These are phyloP conservation scores for Synergus gifuensis DNA, from an alignment of 2,888 invertebrate species.

Conservation along the genomic window DNA sequence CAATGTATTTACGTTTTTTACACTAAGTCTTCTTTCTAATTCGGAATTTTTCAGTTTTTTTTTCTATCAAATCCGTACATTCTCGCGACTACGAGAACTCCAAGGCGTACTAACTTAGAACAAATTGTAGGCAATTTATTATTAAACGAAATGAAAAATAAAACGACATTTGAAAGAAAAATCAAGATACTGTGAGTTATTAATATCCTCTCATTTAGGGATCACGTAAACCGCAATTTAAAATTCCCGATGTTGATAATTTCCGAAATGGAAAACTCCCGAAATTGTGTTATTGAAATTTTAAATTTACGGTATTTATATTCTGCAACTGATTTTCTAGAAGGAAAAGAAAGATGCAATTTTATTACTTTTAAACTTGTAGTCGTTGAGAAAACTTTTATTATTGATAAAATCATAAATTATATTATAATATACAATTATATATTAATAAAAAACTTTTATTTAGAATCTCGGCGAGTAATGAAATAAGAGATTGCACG, in stretches of 20 bases:
- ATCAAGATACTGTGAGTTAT: neutral
- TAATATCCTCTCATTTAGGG: neutral
- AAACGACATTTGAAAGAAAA: conserved; percentile 74
- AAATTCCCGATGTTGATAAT: too few relatives aligned
- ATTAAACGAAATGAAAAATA: conserved; percentile 76
- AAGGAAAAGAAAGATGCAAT: too few relatives aligned
- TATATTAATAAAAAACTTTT: too few relatives aligned
- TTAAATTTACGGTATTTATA: too few relatives aligned
- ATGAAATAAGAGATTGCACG: neutral
- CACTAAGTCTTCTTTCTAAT: neutral
- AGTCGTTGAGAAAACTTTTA: too few relatives aligned
- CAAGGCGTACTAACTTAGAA: conserved; percentile 76
- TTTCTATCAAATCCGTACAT: conserved; percentile 51
- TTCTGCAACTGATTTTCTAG: too few relatives aligned
- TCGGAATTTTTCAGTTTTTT: conserved; percentile 40
- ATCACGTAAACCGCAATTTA: neutral
- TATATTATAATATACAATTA: too few relatives aligned
- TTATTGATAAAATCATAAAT: too few relatives aligned
- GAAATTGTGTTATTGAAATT: too few relatives aligned
- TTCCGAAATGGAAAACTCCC: too few relatives aligned
- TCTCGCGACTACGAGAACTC: conserved; percentile 72
- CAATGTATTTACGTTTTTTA: neutral
- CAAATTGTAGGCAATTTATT: conserved; percentile 77
- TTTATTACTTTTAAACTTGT: too few relatives aligned
- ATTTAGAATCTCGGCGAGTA: neutral